Base-by-base conservation (phyloP, 2,797 vertebrate genomes). In the Periparus ater region DNA sequence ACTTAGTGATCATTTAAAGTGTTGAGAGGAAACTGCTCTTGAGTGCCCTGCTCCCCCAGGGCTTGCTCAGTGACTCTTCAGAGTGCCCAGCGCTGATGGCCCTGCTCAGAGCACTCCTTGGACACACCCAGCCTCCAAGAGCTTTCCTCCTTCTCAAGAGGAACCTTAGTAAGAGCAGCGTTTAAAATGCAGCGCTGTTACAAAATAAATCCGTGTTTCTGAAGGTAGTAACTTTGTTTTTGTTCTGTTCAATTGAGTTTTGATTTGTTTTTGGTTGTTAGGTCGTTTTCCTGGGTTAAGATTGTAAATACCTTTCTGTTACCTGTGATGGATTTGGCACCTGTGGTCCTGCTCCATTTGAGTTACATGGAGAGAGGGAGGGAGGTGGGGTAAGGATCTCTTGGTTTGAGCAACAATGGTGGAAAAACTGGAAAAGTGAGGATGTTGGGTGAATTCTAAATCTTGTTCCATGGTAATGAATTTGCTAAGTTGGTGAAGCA, bases 301-400 rank as follows among this genome's bases (percentile, higher is more conserved):
- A 9, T 27, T 3, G 0, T 23, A 36, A 61, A 38, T 21, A 7
- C 1, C 16, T 61, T 78, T 74, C 21, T 79, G 4, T 57, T 67
- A 23, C 22, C 16, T 45, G 40, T 32, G 15, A 4, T 5, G 18
- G 16, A 13, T 67, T 45, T 53, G 44, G 21, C 13, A 26, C 36
- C 9, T 0, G 0, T 48, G 25, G 5, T 34, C 32, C 57, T 71
- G 14, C 22, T 32, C 4, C 18, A 40, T 8, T 21, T 21, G 2
- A 15, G 40, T 12, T 73, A 10, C 9, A 1, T 21, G 29, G 6
- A 23, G 13, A 51, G 36, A 22, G n/a, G 20, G 22, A 60, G 42
- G 13, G 48, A 66, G 22, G 4, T 0, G 4, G 29, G n/a, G 20
- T n/a, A 22, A 44, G 9, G 5, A 1, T 48, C 12, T 50, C 13